Conservation (phyloP, 1,140 invertebrate genomes). For the Drosophila yakuba region DNA sequence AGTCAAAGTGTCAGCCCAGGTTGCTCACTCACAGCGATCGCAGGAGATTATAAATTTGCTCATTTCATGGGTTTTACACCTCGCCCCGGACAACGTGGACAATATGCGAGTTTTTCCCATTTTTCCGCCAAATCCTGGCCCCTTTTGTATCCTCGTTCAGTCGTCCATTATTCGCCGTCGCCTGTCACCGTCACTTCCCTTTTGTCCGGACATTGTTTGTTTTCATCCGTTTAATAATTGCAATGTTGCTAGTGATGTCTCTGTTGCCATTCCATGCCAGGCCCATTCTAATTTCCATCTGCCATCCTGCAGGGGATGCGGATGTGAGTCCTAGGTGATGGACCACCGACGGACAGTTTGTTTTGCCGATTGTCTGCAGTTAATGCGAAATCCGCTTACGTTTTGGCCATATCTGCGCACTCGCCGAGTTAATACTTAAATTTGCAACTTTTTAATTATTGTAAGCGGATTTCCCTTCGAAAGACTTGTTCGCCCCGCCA, state of each 20-base stretch:
- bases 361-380: constrained; percentile 59
- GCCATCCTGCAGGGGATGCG: constrained; percentile 13
- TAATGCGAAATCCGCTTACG: constrained; percentile 71
- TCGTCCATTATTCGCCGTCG: constrained; percentile 51
- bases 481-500: constrained; percentile 49
- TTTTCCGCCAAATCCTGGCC: constrained; percentile 42
- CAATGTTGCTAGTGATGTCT: constrained; percentile 58
- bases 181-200: constrained; percentile 61
- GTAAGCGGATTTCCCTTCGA: constrained; percentile 71
- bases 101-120: constrained; percentile 54
- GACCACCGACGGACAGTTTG: constrained; percentile 39
- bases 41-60: constrained; percentile 58
- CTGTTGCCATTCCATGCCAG: constrained; percentile 39
- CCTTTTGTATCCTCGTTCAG: constrained; percentile 34
- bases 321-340: constrained; percentile 32
- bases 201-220: constrained; percentile 65
- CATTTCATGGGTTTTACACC: constrained; percentile 67
- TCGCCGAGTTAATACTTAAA: constrained; percentile 72
- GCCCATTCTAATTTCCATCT: constrained; percentile 67
- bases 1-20: constrained; percentile 44
- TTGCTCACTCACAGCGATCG: constrained; percentile 39
- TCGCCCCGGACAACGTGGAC: constrained; percentile 5
- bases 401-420: constrained; percentile 69
- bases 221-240: constrained; percentile 68
- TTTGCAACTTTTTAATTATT: constrained; percentile 84